Percentiles rank a stretch among this genome's conserved stretches.
Conservation (phyloP, 2,888 invertebrate species). For the Tillus elongatus region DNA sequence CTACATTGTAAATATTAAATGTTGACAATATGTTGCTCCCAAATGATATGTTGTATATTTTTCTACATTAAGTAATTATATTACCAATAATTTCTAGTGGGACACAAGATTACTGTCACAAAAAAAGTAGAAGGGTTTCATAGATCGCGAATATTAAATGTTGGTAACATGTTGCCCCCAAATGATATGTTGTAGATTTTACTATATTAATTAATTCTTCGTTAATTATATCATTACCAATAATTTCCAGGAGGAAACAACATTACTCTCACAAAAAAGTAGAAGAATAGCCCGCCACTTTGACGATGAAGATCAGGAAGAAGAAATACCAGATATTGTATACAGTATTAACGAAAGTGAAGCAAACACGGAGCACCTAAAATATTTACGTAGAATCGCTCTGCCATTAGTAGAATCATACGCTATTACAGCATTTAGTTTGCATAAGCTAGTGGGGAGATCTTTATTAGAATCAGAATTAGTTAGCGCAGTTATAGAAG, state of each 20-base stretch:
- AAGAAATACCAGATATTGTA: slow-evolving; percentile 28
- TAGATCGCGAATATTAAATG: too few relatives aligned
- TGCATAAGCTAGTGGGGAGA: slow-evolving; percentile 48
- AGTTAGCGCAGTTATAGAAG: slow-evolving; percentile 54
- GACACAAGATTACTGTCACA: too few relatives aligned
- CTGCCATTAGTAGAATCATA: slow-evolving; percentile 71
- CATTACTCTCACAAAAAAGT: slow-evolving; percentile 31
- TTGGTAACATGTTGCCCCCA: too few relatives aligned
- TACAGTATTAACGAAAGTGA: slow-evolving; percentile 28
- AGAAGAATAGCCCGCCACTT: slow-evolving; percentile 46
- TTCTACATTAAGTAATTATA: too few relatives aligned
- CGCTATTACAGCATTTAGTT: slow-evolving; percentile 52
- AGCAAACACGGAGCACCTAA: slow-evolving; percentile 27
- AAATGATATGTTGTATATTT: too few relatives aligned
- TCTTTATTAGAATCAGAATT: slow-evolving; percentile 58
- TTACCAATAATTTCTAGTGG: too few relatives aligned
- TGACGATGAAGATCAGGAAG: slow-evolving; percentile 40
- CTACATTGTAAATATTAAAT: too few relatives aligned
- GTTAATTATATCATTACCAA: not conserved
- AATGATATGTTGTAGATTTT: too few relatives aligned
- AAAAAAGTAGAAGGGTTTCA: too few relatives aligned
- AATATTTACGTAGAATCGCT: slow-evolving; percentile 47
- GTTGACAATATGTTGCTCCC: too few relatives aligned
- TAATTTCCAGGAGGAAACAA: slow-evolving; percentile 4
- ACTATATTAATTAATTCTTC: not conserved